Evolutionary conservation across 2,797 vertebrate species (phyloP), one percentile per base, ranked within the genome.

Genomic region (Sebastes oblongus): DNA sequence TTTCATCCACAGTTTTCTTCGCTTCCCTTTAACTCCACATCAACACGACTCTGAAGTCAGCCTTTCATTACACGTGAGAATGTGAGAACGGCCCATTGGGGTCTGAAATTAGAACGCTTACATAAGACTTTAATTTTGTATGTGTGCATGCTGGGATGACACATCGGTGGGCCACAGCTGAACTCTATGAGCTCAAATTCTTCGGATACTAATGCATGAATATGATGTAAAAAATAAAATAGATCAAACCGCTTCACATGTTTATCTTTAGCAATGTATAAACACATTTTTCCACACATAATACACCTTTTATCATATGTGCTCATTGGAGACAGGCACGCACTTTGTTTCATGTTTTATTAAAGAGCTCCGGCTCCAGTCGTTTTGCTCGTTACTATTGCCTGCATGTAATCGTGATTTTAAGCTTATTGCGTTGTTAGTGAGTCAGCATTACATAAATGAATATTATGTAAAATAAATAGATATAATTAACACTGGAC

Each of bases 21-120:
- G 20, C 61, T 22, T 64, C 25, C 7, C 16, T 8, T n/a, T 22
- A 16, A 58, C 24, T 4, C 14, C 42, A 29, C 64, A 65, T 39
- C 50, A 77, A 56, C 39, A 46, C 9, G 13, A 46, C 61, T 46
- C 39, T 20, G 9, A 20, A 81, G 24, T 71, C 79, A 76, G 30
- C 60, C 32, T 81, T 42, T 72, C 66, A 39, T 75, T 61, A 67
- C 52, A 58, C 8, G 29, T 67, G 55, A 66, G 55, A 66, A 30
- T 25, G 56, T 75, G 69, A 64, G 61, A 75, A 77, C 60, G 72
- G 64, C 73, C 10, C 74, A 73, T 20, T 36, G 66, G 66, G 61
- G 80, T 82, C 75, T 90, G 77, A 74, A 86, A 79, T 83, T 78
- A 80, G 64, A 80, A 25, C 24, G 4, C 66, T 79, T 83, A 87